Conservation (phyloP, 2,113 vertebrate genomes). For the Trogon melanurus region DNA sequence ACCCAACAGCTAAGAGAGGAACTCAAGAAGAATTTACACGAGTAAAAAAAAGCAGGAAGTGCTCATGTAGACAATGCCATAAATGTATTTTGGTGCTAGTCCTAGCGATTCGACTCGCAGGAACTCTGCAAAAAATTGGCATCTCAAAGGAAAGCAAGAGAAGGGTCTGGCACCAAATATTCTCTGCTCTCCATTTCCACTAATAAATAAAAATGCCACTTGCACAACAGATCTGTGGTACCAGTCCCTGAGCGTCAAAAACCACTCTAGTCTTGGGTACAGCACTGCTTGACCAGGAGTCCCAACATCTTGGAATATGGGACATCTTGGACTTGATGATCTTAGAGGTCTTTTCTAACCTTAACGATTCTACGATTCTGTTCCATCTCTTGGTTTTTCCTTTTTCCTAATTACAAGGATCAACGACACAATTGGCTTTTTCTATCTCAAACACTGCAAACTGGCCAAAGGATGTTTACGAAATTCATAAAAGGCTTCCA, state of each 20-base stretch:
- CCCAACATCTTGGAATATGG: not conserved
- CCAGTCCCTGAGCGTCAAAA: not conserved
- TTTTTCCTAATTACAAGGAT: not conserved
- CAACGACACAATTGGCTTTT: not conserved
- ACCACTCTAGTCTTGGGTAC: not conserved
- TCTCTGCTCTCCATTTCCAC: not conserved
- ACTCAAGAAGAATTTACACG: not conserved
- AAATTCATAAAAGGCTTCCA: not conserved
- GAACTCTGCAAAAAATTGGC: not conserved
- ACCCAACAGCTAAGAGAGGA: not conserved
- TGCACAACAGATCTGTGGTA: not conserved
- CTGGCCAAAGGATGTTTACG: not conserved
- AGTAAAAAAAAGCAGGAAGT: not conserved
- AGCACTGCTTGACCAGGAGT: not conserved
- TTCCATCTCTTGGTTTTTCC: no score
- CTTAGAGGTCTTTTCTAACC: no score
- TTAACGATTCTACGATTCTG: no score
- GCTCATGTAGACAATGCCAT: not conserved
- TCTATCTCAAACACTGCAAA: not conserved
- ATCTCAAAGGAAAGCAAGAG: not conserved
- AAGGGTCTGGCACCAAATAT: not conserved
- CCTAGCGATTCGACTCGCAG: not conserved
- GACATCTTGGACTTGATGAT: no score
- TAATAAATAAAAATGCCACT: not conserved
- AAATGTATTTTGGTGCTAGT: not conserved